Evolutionary conservation across 35 echinoderm and acorn worm genomes (phyloP), one percentile per base, ranked within the genome.

Genomic region (Stichopus chloronotus): DNA sequence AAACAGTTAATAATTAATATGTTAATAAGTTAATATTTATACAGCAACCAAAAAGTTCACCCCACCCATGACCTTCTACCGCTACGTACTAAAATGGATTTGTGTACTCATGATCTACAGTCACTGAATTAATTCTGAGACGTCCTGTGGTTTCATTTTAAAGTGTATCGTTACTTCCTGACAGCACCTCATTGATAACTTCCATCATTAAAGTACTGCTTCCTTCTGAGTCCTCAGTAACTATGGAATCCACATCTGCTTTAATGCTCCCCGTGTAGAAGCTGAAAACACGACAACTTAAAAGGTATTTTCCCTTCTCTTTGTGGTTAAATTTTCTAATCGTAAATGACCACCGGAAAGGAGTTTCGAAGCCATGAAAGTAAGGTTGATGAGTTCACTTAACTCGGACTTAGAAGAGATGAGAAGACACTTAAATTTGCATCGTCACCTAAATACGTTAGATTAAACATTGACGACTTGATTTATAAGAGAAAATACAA

Each of bases 191-290:
- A 23, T 85, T 12, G 58, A 85, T 58, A 7, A 56, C 82, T 12
- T 85, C 56, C 9, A 58, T 85, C 8, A 85, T 5, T 21, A 58
- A 56, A 58, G 82, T 55, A 16, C 82, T 85, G 82, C 17, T 58
- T 57, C 14, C 82, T 20, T 55, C 82, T 21, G 82, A 59, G 7
- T 58, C 55, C 52, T 58, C 57, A n/a, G 56, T 56, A 85, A 85
- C 58, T 58, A 85, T 17, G 11, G 58, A 58, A 85, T 85, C 82
- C 21, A 85, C 82, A 53, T 85, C 82, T 13, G 14, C 82, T 4
- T 56, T 56, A 20, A 85, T 59, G 11, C 82, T 85, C 8, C 82
- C 82, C 1, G 5, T 58, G 9, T 7, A 59, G 82, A 85, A 85
- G 9, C 55, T n/a, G 21, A 85, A 57, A 16, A 85, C 82, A 8